Evolutionary conservation across 2,888 invertebrate genomes (phyloP), one percentile per base, ranked within the genome.

Genomic region (Megastigmus dorsalis): DNA sequence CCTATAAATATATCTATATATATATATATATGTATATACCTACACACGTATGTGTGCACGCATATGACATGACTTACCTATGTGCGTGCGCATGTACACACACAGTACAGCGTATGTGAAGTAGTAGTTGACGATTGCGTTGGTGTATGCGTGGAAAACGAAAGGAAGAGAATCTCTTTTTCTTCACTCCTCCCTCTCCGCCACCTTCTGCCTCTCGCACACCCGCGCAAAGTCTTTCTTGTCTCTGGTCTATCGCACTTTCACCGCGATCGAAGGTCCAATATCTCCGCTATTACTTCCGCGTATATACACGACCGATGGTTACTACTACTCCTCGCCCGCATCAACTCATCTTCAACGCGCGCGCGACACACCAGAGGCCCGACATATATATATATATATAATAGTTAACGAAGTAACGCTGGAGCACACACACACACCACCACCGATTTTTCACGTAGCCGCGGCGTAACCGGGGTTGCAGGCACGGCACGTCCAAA

Each of bases 311-410:
- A n/a, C 13, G 36, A n/a, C 10, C 9, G 3, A 36, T 9, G 33
- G 33, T n/a, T n/a, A n/a, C n/a, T n/a, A 33, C 9, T 13, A n/a
- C 13, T n/a, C 38, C 10, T 5, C 26, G 45, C 28, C 15, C 38
- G 23, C 65, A 55, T 55, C 43, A 43, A 45, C 54, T 33, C 55
- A 55, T 43, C 23, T 23, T 66, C 48, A 36, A 57, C 75, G 28
- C 45, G 45, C 9, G 43, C 57, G n/a, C n/a, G n/a, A n/a, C n/a
- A n/a, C n/a, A n/a, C n/a, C n/a, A n/a, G n/a, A n/a, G n/a, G n/a
- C n/a, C n/a, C n/a, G n/a, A n/a, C n/a, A n/a, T n/a, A n/a, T n/a
- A n/a, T n/a, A n/a, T n/a, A n/a, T n/a, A n/a, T n/a, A n/a, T n/a
- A n/a, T n/a, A n/a, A n/a, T n/a, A n/a, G n/a, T n/a, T n/a, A n/a